Evolutionary conservation across 2,113 vertebrate genomes (phyloP), one percentile per base, ranked within the genome.

Genomic region (Nansenia antarctica): DNA sequence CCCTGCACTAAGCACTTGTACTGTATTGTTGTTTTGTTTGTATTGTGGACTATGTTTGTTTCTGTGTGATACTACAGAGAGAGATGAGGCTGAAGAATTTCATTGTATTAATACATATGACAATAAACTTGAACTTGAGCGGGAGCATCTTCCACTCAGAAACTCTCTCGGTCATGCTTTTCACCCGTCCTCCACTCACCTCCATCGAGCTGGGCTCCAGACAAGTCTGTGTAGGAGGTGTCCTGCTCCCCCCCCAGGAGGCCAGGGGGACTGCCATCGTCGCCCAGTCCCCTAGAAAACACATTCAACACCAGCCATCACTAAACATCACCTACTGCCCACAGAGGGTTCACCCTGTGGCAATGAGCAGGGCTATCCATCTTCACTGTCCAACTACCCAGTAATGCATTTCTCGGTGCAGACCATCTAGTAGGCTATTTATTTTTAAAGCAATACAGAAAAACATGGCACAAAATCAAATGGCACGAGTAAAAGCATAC

Each of bases 171-270:
- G 39, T 3, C 9, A n/a, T 59, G 15, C 14, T 15, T n/a, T 5
- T 20, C 18, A n/a, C n/a, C n/a, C n/a, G n/a, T n/a, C n/a, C 31
- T 11, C 35, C 20, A 37, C 78, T 68, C 20, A 91, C 91, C 84
- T 59, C 82, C 29, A 53, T 82, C 82, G 0, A 91, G 83, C 1
- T 74, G 87, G 37, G 81, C 52, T 0, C 70, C 62, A 30, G 90
- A 83, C 52, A 92, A 37, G 0, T 77, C 55, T 14, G 89, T 73
- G 67, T 87, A 93, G 0, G 90, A 83, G 65, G 59, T 68, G 11
- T 73, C 76, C 26, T 85, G 83, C 59, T 86, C 83, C 2, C 82
- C 86, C 9, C 59, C 81, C 11, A 87, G 74, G 47, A 71, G 86
- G 42, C 76, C 65, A 0, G 39, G 47, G 7, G 90, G 83, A 22